Evolutionary conservation across 2,888 invertebrate genomes (phyloP).

Genomic region (Drosophila formosana): DNA sequence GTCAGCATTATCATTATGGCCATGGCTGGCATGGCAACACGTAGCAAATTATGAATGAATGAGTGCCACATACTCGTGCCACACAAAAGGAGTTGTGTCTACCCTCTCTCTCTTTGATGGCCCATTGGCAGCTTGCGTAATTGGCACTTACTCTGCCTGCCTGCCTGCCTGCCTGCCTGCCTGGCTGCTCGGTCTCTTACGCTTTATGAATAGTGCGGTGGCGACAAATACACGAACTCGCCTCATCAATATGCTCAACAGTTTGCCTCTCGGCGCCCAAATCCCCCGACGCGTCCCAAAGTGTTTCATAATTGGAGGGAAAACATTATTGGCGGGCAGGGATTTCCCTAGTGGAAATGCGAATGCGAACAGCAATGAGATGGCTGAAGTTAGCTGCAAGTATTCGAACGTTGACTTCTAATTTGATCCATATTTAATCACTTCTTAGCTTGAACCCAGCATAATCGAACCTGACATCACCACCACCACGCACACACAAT

Average conservation of each 20-base stretch:
- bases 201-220: conserved; percentile 25
- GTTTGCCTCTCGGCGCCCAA: conserved; percentile 18
- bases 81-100: conserved; percentile 15
- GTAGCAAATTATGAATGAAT: conserved; percentile 79
- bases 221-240: conserved; percentile 34
- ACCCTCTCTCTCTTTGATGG: conserved; percentile 17
- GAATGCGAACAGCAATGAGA: neutral
- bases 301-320: conserved; percentile 22
- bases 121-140: conserved; percentile 67
- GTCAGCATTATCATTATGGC: conserved; percentile 59
- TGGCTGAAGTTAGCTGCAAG: neutral
- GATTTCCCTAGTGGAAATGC: neutral
- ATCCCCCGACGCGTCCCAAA: conserved; percentile 24
- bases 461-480: neutral
- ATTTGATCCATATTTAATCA: conserved; percentile 3
- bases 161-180: conserved; percentile 1
- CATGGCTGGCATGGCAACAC: conserved; percentile 61
- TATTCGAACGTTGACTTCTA: neutral
- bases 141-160: conserved; percentile 53
- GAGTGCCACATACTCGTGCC: conserved; percentile 33
- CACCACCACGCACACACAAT: too few relatives aligned
- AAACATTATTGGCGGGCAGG: neutral
- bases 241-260: conserved; percentile 59
- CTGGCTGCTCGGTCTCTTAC: too few relatives aligned
- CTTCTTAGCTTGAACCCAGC: neutral